phyloP scores from a whole-genome alignment of 2,113 vertebrate genomes.

The Oncorhynchus clarkii region DNA sequence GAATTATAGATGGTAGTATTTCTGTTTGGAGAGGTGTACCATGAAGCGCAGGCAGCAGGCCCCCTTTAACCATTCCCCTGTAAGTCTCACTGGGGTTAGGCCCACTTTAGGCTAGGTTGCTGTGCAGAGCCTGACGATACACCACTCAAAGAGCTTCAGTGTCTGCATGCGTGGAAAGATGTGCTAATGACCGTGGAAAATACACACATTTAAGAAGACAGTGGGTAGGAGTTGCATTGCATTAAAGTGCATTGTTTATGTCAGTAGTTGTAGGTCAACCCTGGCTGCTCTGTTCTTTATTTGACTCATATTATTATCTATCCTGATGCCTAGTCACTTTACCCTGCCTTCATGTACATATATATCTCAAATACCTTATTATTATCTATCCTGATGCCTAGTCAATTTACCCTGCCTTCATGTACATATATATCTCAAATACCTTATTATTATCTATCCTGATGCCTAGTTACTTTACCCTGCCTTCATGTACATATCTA shows the following conservation, averaged over 20 bases:
- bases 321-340: too few relatives aligned
- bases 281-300: too few relatives aligned
- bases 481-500: too few relatives aligned
- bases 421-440: too few relatives aligned
- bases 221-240: conserved; percentile 18
- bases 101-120: conserved; percentile 36
- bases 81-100: conserved; percentile 47
- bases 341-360: too few relatives aligned
- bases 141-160: conserved; percentile 30
- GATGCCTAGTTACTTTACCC: too few relatives aligned
- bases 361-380: too few relatives aligned
- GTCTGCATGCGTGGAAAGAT: conserved; percentile 48
- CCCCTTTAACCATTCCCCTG: conserved; percentile 14
- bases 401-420: too few relatives aligned
- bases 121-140: conserved; percentile 45
- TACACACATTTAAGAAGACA: conserved; percentile 28
- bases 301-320: too few relatives aligned
- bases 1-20: conserved; percentile 57
- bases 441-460: too few relatives aligned
- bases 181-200: conserved; percentile 39
- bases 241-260: conserved; percentile 2
- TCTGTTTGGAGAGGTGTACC: conserved; percentile 41
- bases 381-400: too few relatives aligned
- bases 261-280: not conserved
- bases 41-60: conserved; percentile 19